phyloP scores from a whole-genome alignment of 2,113 vertebrate genomes.

The Sceloporus undulatus region DNA sequence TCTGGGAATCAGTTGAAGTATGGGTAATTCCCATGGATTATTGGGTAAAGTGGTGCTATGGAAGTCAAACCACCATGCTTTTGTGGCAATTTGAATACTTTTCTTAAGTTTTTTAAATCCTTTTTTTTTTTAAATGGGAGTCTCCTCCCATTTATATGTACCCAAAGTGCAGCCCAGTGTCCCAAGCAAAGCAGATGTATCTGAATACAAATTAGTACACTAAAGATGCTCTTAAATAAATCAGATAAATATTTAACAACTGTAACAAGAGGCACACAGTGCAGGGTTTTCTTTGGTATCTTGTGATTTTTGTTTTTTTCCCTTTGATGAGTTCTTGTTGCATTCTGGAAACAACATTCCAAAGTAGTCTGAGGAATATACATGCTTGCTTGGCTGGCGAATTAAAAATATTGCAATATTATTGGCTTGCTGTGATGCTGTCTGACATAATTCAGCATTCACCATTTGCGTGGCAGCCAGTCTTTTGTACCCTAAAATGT shows the following conservation, averaged over 20 bases:
- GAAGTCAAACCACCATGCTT: too few species aligned
- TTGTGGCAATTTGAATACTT: too few species aligned
- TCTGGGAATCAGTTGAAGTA: too few species aligned
- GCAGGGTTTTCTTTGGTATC: not conserved
- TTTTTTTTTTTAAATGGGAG: too few species aligned
- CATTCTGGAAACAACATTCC: slow-evolving; percentile 17
- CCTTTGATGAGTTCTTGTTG: not conserved
- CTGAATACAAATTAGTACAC: too few species aligned
- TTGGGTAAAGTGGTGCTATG: too few species aligned
- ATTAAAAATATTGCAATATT: not conserved
- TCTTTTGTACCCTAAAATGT: not conserved
- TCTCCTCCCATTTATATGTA: too few species aligned
- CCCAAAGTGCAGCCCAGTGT: not conserved
- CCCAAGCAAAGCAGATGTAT: not conserved
- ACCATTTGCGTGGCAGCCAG: not conserved
- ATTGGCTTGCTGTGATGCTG: not conserved
- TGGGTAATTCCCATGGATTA: too few species aligned
- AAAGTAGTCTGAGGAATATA: not conserved
- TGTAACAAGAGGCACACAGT: not conserved
- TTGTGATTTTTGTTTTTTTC: not conserved
- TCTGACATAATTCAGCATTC: not conserved
- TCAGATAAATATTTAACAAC: not conserved
- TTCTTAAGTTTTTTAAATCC: too few species aligned
- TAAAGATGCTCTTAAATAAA: not conserved
- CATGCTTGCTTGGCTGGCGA: fast-evolving